Conservation (phyloP, 2,113 vertebrate species). For the Erpornis zantholeuca region DNA sequence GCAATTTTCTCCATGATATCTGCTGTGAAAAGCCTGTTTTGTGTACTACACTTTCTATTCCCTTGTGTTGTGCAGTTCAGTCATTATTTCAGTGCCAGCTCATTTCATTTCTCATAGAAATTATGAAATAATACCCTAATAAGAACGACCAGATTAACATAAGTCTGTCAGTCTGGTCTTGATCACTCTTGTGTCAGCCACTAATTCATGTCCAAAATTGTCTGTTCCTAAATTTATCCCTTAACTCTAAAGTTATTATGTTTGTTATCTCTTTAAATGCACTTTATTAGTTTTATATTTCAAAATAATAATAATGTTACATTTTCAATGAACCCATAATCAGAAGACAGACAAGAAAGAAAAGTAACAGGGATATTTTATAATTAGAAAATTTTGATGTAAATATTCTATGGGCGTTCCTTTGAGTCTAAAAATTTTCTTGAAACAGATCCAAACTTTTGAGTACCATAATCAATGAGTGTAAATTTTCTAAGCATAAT, state of each 20-base stretch:
- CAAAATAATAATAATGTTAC: neutral
- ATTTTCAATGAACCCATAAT: neutral
- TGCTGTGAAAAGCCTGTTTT: neutral
- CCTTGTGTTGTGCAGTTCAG: neutral
- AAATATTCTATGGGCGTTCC: neutral
- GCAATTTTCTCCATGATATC: neutral
- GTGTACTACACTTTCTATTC: neutral
- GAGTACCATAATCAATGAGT: neutral
- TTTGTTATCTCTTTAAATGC: neutral
- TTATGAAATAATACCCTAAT: neutral
- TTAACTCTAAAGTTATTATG: neutral
- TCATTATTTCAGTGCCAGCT: neutral
- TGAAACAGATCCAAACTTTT: neutral
- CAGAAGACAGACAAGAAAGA: neutral
- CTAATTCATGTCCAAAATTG: neutral
- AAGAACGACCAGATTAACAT: neutral
- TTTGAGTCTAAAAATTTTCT: neutral
- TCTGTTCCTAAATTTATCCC: neutral
- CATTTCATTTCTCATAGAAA: neutral
- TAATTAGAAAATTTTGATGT: neutral
- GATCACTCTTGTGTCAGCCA: neutral
- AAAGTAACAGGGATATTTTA: neutral
- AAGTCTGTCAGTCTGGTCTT: neutral
- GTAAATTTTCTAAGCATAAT: neutral
- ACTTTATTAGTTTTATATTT: neutral